These are phyloP conservation scores for Heteractis magnifica DNA, from an alignment of 92 coral and sea anemone species.

Conservation along the genomic window DNA sequence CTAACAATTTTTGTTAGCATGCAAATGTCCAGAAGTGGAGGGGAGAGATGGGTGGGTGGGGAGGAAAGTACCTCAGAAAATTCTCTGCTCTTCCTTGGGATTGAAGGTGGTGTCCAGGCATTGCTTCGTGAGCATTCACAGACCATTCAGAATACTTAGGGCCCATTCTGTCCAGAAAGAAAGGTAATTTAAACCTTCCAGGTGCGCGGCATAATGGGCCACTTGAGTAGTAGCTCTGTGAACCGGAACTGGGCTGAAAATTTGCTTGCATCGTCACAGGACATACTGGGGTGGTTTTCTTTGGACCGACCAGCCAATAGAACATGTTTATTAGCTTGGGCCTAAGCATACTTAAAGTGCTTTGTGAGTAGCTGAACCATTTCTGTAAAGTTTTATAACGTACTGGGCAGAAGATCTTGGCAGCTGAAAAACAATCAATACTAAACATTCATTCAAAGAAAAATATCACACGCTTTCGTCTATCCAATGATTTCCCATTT, in stretches of 20 bases:
- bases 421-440: conserved; percentile 39
- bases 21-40: too few relatives aligned
- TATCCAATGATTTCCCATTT: not conserved
- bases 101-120: conserved; percentile 91
- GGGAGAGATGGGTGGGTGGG: too few relatives aligned
- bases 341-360: conserved; percentile 58
- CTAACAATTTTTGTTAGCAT: too few relatives aligned
- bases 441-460: not conserved
- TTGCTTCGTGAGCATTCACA: conserved; percentile 86
- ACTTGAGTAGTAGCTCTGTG: conserved; percentile 64
- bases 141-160: conserved; percentile 91
- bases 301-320: conserved; percentile 72
- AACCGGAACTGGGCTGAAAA: conserved; percentile 69
- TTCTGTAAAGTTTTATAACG: conserved; percentile 71
- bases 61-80: not conserved
- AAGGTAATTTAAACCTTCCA: conserved; percentile 67
- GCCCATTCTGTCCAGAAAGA: conserved; percentile 94
- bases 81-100: conserved; percentile 51
- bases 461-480: not conserved
- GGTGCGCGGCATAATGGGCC: conserved; percentile 53
- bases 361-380: conserved; percentile 78
- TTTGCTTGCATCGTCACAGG: conserved; percentile 68
- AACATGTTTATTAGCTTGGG: conserved; percentile 70
- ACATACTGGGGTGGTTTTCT: conserved; percentile 77
- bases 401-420: conserved; percentile 74